Conservation (phyloP, 2,113 vertebrate genomes). For the Coracopsis vasa region DNA sequence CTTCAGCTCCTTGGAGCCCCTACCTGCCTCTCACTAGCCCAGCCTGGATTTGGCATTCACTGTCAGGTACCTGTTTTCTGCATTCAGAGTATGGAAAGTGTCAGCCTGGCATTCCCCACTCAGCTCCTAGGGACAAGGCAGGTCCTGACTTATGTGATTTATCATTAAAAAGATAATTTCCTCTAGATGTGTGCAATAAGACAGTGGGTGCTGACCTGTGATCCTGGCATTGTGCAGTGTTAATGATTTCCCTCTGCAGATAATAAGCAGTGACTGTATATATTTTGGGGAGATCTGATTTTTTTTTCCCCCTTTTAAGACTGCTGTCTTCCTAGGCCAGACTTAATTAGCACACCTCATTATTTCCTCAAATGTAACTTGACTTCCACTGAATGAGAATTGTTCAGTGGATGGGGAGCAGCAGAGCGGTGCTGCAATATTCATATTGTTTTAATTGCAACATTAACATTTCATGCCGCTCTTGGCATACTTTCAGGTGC, state of each 20-base stretch:
- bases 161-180: slow-evolving; percentile 23
- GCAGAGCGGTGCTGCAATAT: slow-evolving; percentile 59
- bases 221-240: background rate
- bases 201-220: background rate
- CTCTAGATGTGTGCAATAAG: slow-evolving; percentile 2
- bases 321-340: slow-evolving; percentile 44
- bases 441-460: slow-evolving; percentile 72
- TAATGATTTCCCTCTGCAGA: slow-evolving; percentile 36
- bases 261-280: slow-evolving; percentile 40
- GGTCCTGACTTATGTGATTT: background rate
- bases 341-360: slow-evolving; percentile 67
- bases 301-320: background rate
- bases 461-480: slow-evolving; percentile 69
- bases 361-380: slow-evolving; percentile 59
- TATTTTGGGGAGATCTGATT: slow-evolving; percentile 10
- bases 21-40: background rate
- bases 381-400: slow-evolving; percentile 59
- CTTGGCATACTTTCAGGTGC: slow-evolving; percentile 56
- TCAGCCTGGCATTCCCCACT: background rate
- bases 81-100: background rate
- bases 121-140: background rate
- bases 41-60: background rate
- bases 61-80: background rate
- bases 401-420: slow-evolving; percentile 63
- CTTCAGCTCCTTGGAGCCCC: background rate